phyloP scores from a whole-genome alignment of 1,140 invertebrate genomes.

The Drosophila baimaii region DNA sequence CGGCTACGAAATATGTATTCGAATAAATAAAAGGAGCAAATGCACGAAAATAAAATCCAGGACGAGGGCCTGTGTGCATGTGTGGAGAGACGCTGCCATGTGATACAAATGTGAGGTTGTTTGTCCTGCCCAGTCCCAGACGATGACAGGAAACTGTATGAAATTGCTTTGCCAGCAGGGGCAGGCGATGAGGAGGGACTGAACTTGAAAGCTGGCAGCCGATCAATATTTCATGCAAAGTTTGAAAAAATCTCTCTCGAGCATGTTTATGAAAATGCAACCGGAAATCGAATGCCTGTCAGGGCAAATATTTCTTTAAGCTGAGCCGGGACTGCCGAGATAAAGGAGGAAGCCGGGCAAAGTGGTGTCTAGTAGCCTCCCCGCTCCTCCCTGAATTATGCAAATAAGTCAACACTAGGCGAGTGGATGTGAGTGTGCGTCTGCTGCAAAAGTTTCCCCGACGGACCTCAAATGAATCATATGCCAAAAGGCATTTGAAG shows the following conservation, averaged over 20 bases:
- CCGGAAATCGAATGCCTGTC: slow-evolving; percentile 78
- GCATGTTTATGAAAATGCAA: slow-evolving; percentile 80
- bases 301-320: slow-evolving; percentile 67
- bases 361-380: slow-evolving; percentile 35
- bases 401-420: slow-evolving; percentile 64
- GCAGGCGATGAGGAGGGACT: neutral
- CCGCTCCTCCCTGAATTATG: slow-evolving; percentile 61
- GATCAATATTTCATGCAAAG: slow-evolving; percentile 76
- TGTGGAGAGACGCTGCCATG: neutral
- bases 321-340: slow-evolving; percentile 22
- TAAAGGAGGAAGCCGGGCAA: slow-evolving; percentile 9
- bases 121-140: slow-evolving; percentile 52
- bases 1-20: slow-evolving; percentile 70
- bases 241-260: slow-evolving; percentile 57
- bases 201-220: slow-evolving; percentile 74
- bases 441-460: slow-evolving; percentile 30
- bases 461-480: slow-evolving; percentile 67
- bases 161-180: slow-evolving; percentile 50
- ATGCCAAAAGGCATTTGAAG: slow-evolving; percentile 68
- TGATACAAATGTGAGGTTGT: slow-evolving; percentile 55
- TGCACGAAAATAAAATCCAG: slow-evolving; percentile 2
- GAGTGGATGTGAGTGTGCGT: slow-evolving; percentile 35
- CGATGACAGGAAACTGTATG: slow-evolving; percentile 70
- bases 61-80: slow-evolving; percentile 8
- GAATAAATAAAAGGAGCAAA: slow-evolving; percentile 65